Conservation (phyloP, 2,888 invertebrate genomes). For the Cephus rjabovi region DNA sequence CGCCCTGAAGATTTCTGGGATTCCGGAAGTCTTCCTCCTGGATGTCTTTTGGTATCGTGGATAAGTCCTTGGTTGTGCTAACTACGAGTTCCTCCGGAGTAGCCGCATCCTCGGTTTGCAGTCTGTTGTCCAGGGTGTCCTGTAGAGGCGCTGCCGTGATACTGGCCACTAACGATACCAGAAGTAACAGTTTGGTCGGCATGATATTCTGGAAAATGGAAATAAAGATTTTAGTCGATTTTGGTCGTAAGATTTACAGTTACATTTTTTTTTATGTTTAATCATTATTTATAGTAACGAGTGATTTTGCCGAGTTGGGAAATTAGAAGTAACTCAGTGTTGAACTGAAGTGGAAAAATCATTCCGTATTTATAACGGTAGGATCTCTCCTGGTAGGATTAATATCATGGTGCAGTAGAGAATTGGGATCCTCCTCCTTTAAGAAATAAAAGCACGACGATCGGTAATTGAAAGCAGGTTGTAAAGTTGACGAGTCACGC, state of each 20-base stretch:
- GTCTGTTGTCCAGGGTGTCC: slow-evolving; percentile 16
- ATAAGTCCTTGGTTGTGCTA: not conserved
- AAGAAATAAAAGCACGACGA: slow-evolving; percentile 32
- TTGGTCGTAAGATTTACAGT: not conserved
- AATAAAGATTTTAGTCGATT: not conserved
- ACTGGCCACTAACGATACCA: slow-evolving; percentile 26
- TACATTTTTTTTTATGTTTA: not conserved
- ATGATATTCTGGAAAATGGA: slow-evolving; percentile 6
- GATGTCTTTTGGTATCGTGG: not conserved
- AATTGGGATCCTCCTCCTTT: not conserved
- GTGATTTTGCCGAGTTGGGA: not conserved
- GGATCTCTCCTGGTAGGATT: not conserved
- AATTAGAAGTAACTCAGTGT: not conserved
- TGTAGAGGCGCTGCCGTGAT: slow-evolving; percentile 27
- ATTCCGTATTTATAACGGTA: not conserved
- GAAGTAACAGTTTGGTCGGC: slow-evolving; percentile 28
- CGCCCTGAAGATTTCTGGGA: slow-evolving; percentile 13
- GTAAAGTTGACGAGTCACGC: slow-evolving; percentile 51
- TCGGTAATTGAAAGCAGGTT: slow-evolving; percentile 49
- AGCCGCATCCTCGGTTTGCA: not conserved
- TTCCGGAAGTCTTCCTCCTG: not conserved
- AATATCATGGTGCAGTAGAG: not conserved
- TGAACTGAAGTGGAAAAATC: not conserved
- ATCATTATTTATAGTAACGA: not conserved
- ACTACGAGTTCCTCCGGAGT: not conserved